phyloP scores from a whole-genome alignment of 2,888 invertebrate genomes.

The Seladonia tumulorum region DNA sequence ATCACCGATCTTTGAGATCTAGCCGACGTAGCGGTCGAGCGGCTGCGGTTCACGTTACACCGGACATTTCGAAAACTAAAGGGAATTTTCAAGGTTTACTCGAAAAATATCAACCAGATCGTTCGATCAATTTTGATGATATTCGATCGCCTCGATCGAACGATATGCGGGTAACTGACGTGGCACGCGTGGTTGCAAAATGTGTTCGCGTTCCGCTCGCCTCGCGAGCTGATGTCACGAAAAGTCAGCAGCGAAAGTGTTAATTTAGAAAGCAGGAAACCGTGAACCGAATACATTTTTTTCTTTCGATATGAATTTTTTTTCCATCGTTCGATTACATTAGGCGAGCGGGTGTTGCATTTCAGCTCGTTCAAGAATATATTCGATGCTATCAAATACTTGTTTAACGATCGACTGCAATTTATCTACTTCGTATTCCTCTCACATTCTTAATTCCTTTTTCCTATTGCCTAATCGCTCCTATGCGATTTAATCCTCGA shows the following conservation, averaged over 20 bases:
- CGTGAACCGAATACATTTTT: not conserved
- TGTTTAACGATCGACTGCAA: not conserved
- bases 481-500: not conserved
- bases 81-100: not conserved
- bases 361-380: not conserved
- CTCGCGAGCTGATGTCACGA: not conserved
- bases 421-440: not conserved
- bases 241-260: slow-evolving; percentile 12
- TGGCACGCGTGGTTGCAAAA: not conserved
- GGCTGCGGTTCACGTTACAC: not conserved
- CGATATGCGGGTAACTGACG: not conserved
- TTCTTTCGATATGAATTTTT: not conserved
- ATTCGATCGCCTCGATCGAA: not conserved
- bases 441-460: not conserved
- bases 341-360: not conserved
- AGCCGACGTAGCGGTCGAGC: not conserved
- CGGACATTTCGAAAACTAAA: not conserved
- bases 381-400: not conserved
- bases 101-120: not conserved
- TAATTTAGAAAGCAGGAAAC: slow-evolving; percentile 23
- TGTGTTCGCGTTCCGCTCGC: not conserved
- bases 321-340: not conserved
- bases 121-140: not conserved
- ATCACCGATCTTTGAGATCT: slow-evolving; percentile 19
- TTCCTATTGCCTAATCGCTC: not conserved